phyloP scores from a whole-genome alignment of 2,888 invertebrate genomes.

The Tetragnatha montana region DNA sequence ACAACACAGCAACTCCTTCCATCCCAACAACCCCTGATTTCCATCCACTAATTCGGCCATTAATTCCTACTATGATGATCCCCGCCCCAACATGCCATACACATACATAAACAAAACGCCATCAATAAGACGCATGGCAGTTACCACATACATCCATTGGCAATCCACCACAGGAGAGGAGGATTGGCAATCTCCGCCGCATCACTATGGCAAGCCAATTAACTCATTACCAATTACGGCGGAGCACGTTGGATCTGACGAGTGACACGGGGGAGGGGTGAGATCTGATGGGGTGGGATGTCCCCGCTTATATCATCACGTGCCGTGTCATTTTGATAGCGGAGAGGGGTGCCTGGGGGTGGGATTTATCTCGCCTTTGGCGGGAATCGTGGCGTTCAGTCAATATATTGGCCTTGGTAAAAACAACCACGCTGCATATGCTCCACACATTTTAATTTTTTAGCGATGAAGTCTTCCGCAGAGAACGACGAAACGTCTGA shows the following conservation, averaged over 20 bases:
- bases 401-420: not conserved
- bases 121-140: not conserved
- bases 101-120: too few relatives aligned
- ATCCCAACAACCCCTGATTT: too few relatives aligned
- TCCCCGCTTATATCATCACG: constrained; percentile 50
- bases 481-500: too few relatives aligned
- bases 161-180: not conserved
- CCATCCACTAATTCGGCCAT: too few relatives aligned
- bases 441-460: too few relatives aligned
- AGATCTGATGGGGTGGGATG: constrained; percentile 57
- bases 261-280: constrained; percentile 59
- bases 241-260: not conserved
- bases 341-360: not conserved
- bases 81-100: too few relatives aligned
- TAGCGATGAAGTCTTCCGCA: too few relatives aligned
- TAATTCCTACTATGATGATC: too few relatives aligned
- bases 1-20: too few relatives aligned
- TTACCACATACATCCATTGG: not conserved
- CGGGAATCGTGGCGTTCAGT: not conserved
- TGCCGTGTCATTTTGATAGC: constrained; percentile 61
- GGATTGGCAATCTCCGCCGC: not conserved
- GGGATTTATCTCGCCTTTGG: constrained; percentile 4
- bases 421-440: too few relatives aligned
- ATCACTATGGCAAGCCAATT: not conserved
- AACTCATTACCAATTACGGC: not conserved